A percentile compares a stretch with the other conserved stretches of the same genome.
Conservation (phyloP, 2,888 invertebrate species). For the Spicauda simplicius region DNA sequence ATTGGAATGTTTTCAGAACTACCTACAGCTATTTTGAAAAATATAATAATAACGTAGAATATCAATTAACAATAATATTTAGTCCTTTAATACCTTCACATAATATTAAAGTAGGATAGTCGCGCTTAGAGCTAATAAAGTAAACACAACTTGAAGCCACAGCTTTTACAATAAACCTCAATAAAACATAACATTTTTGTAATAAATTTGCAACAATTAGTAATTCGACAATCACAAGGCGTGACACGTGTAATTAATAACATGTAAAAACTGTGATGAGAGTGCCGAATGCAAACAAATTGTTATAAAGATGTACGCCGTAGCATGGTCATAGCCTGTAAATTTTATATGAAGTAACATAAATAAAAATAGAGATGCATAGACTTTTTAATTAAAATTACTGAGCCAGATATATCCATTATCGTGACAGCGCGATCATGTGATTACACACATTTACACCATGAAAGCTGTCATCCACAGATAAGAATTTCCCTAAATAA, state of each 20-base stretch:
- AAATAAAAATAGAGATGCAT: not conserved
- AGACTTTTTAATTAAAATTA: too few relatives aligned
- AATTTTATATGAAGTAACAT: not conserved
- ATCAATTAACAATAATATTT: slow-evolving; percentile 23
- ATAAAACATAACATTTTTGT: slow-evolving; percentile 31
- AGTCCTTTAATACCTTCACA: slow-evolving; percentile 17
- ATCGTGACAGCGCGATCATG: too few relatives aligned
- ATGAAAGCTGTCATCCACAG: too few relatives aligned
- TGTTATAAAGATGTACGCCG: slow-evolving; percentile 29
- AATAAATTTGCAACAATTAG: slow-evolving; percentile 31
- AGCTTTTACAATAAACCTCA: slow-evolving; percentile 64
- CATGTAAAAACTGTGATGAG: slow-evolving; percentile 74
- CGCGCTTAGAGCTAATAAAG: slow-evolving; percentile 62
- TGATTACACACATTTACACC: too few relatives aligned
- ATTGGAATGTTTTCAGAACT: slow-evolving; percentile 30
- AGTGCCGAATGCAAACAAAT: slow-evolving; percentile 55
- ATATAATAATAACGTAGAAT: slow-evolving; percentile 23
- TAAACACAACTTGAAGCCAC: slow-evolving; percentile 60
- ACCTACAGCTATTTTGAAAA: slow-evolving; percentile 36
- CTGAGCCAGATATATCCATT: too few relatives aligned
- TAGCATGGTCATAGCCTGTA: slow-evolving; percentile 9
- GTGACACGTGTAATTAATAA: slow-evolving; percentile 45
- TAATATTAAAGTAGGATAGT: slow-evolving; percentile 43
- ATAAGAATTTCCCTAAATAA: too few relatives aligned
- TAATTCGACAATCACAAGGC: slow-evolving; percentile 43